Evolutionary conservation across 2,113 vertebrate genomes (phyloP), one percentile per base, ranked within the genome.

Genomic region (Neolamprologus devosi): DNA sequence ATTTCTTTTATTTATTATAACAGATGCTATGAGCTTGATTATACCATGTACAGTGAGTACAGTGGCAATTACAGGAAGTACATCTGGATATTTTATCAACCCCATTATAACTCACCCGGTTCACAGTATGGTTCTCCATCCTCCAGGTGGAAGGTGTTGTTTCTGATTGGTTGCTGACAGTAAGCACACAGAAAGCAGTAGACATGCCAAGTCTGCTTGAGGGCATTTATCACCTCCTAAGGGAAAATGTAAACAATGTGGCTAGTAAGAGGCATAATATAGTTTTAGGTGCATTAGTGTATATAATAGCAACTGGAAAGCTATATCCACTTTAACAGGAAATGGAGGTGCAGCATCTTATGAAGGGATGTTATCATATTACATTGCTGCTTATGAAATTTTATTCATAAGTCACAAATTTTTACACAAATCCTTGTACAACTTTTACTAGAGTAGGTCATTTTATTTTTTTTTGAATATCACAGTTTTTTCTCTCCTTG

Each of bases 141-240:
- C 95, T 99, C 98, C 96, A 99, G 95, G 94, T 99, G 99, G 92
- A 99, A 99, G 90, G 97, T 97, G 87, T 99, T 98, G 94, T 99
- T 99, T 93, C 97, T 97, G 94, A 99, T 99, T 60, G 99, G 99
- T 89, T 97, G 97, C 90, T 98, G 97, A 95, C 98, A 99, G 92
- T 96, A 95, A 92, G 97, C 97, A 82, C 99, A 99, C 90, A 98
- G 95, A 58, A 99, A 99, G 94, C 99, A 99, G 96, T 98, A 96
- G 86, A 98, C 97, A 1, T 99, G 99, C 98, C 98, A 99, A 63
- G 98, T 97, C 94, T 99, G 98, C 94, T 99, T 99, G 95, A 99
- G 96, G 86, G 99, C 99, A 88, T 98, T 99, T 95, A 99, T 99
- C 93, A 99, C 98, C 97, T 99, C 99, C 98, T 99, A 40, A 93